Evolutionary conservation across 2,888 invertebrate species (phyloP), one percentile per base, ranked within the genome.

Genomic region (Cataglyphis livida): DNA sequence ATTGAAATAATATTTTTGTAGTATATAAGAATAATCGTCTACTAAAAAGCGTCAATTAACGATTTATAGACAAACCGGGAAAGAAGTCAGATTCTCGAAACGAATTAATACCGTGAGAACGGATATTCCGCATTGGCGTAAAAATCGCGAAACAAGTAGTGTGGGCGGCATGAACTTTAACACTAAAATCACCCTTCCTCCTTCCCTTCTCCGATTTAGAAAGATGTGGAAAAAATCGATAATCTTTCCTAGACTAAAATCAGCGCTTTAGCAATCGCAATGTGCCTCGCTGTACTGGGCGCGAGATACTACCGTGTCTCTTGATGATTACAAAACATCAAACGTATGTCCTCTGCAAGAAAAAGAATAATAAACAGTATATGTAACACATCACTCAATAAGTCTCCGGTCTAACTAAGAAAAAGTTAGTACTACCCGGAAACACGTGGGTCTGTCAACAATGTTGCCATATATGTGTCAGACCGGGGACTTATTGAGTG

Each of bases 51-150:
- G 32, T 74, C 9, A 32, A 64, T 62, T 74, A 48, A 74, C 32
- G 25, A 44, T 3, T 64, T 35, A 38, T 41, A 38, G 4, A 59
- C 2, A 28, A 73, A 18, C 15, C 32, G 18, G 18, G 18, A n/a
- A 15, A 32, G 15, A 64, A 64, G 32, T 62, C 65, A 48, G 21
- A 48, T 32, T 74, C 54, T 68, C 35, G 61, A 71, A 74, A 81
- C 21, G 81, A 68, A 62, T 75, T 54, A 61, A 25, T 41, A 25
- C 32, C 12, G 76, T 61, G 64, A 65, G 65, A 82, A 12, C 71
- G 65, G 78, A 84, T 71, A 84, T 84, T 84, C 83, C 78, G 83
- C 83, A 84, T 68, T 84, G 73, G 83, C 78, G 73, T 64, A 84
- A 74, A 82, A 64, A 54, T 54, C 61, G 48, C 64, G 62, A 76